Percentiles rank a stretch among this genome's conserved stretches.
Conservation (phyloP, 2,797 vertebrate genomes). For the Chaenodraco wilsoni region DNA sequence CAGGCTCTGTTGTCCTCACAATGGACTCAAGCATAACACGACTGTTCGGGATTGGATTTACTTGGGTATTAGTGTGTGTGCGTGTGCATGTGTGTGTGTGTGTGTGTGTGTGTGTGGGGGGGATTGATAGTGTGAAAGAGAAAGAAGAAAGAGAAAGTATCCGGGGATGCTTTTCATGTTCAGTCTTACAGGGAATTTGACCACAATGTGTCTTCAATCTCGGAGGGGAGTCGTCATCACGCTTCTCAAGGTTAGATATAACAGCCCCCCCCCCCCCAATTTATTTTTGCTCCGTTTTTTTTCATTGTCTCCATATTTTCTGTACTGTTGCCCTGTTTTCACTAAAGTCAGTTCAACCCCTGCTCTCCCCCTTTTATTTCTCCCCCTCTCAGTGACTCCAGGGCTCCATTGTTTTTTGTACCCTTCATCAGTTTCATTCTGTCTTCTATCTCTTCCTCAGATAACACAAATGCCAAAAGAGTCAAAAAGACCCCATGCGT, state of each 20-base stretch:
- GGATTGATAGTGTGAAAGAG: conserved; percentile 31
- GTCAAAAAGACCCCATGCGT: conserved; percentile 36
- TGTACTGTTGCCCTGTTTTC: not conserved
- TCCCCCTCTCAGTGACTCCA: conserved; percentile 20
- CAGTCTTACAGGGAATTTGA: conserved; percentile 48
- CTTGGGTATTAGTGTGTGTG: conserved; percentile 15
- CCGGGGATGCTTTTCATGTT: conserved; percentile 39
- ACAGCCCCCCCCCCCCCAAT: conserved; percentile 18
- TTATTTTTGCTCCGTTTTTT: conserved; percentile 12
- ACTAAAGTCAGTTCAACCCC: not conserved
- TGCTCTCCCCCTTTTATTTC: not conserved
- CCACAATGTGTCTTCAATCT: conserved; percentile 47
- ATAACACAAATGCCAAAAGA: conserved; percentile 45
- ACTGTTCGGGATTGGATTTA: conserved; percentile 54
- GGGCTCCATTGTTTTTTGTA: conserved; percentile 29
- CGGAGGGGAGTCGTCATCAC: conserved; percentile 17
- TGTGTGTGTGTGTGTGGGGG: conserved; percentile 24
- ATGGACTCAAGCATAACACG: conserved; percentile 54
- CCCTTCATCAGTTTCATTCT: conserved; percentile 39
- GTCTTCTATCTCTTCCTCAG: conserved; percentile 37
- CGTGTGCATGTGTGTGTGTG: not conserved
- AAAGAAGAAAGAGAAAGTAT: conserved; percentile 1
- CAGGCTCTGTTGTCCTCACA: conserved; percentile 69
- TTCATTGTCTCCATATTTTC: conserved; percentile 13
- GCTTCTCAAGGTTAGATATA: conserved; percentile 54